A percentile compares a stretch with the other conserved stretches of the same genome.
These are phyloP conservation scores for Chirona hameri DNA, from an alignment of 2,888 invertebrate species.

Conservation along the genomic window DNA sequence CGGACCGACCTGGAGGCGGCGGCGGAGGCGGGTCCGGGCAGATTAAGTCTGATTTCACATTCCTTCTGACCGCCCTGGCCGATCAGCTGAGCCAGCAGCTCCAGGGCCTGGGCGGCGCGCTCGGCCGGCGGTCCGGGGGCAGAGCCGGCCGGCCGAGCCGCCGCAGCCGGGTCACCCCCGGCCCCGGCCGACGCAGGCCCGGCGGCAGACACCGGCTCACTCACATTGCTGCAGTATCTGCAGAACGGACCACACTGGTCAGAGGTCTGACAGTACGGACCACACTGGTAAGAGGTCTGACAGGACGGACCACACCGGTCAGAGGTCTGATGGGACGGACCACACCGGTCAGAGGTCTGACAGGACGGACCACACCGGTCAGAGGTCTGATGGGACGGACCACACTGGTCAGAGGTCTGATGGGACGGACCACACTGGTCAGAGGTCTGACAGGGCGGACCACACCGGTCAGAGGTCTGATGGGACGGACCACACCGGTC, in stretches of 20 bases:
- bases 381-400: too few relatives aligned
- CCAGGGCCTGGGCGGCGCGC: neutral
- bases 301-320: too few relatives aligned
- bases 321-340: too few relatives aligned
- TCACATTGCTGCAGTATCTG: neutral
- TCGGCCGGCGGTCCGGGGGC: neutral
- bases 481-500: too few relatives aligned
- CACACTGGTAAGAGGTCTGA: too few relatives aligned
- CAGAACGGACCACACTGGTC: neutral
- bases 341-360: too few relatives aligned
- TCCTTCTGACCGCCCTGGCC: neutral
- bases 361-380: too few relatives aligned
- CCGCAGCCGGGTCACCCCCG: neutral
- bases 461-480: too few relatives aligned
- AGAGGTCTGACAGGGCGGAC: too few relatives aligned
- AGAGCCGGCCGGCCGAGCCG: neutral
- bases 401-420: too few relatives aligned
- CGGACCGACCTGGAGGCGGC: neutral
- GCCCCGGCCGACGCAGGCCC: neutral
- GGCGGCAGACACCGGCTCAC: neutral
- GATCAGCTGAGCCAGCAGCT: constrained; percentile 25
- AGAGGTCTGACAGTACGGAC: too few relatives aligned
- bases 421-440: too few relatives aligned
- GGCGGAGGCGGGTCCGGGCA: neutral
- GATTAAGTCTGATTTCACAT: neutral